Evolutionary conservation across 2,888 invertebrate species (phyloP), one percentile per base, ranked within the genome.

Genomic region (Nomada hirtipes): DNA sequence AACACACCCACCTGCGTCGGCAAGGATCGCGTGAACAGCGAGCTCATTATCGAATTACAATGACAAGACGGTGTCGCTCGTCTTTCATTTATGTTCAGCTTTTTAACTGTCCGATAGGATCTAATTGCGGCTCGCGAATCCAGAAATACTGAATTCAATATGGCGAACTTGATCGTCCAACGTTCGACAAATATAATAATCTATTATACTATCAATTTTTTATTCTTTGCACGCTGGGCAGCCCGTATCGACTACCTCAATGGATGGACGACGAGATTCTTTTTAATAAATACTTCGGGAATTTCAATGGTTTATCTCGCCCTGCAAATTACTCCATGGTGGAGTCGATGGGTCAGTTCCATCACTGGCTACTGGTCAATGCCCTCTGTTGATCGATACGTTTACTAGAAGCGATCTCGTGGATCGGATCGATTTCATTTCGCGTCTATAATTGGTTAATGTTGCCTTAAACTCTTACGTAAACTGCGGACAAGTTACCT

Each of bases 351-450:
- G 83, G 82, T 87, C 76, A 87, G 68, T 74, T 76, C 76, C 73
- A 87, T 88, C 74, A 74, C 67, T 80, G 76, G 81, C 73, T 77
- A 63, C 70, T 79, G 87, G 83, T 88, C 87, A 88, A 87, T 87
- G 88, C 65, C 83, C 85, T 52, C 69, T 36, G 47, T 47, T 44
- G 64, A 69, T 60, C 50, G 76, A 78, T 78, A 53, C 59, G 55
- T 71, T 64, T 79, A 64, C 63, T 76, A 75, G 61, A 23, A 76
- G 77, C 60, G 50, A 67, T 60, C 53, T 67, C 36, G 71, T 44
- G 36, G 81, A 82, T 64, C 70, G 59, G 60, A 76, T 76, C 65
- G 73, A 87, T 83, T 80, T 79, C 63, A 47, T 76, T 77, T 68
- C 29, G 29, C 42, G 50, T 61, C 59, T 53, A 23, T 52, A 59